These are phyloP conservation scores for Lutjanus argentimaculatus DNA, from an alignment of 2,797 vertebrate genomes.

Conservation along the genomic window DNA sequence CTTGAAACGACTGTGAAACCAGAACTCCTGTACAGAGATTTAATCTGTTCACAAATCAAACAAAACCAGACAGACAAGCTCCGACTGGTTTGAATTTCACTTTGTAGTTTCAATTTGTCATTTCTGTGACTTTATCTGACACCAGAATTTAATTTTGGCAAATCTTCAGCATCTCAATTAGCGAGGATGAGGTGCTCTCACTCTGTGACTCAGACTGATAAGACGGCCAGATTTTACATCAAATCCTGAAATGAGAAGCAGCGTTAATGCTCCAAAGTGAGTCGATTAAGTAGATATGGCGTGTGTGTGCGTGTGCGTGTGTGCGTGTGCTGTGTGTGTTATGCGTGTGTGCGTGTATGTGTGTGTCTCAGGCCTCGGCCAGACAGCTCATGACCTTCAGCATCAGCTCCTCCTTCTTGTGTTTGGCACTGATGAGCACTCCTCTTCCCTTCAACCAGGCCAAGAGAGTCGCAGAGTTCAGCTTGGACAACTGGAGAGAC, in stretches of 20 bases:
- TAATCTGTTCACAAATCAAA: too few species aligned
- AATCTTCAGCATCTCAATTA: conserved; percentile 50
- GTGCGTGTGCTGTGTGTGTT: conserved; percentile 26
- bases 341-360: conserved; percentile 27
- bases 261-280: conserved; percentile 1
- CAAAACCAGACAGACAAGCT: not conserved
- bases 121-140: conserved; percentile 16
- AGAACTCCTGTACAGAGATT: too few species aligned
- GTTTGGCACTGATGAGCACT: conserved; percentile 64
- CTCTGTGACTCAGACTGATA: conserved; percentile 5
- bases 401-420: conserved; percentile 85
- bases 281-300: conserved; percentile 10
- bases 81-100: not conserved
- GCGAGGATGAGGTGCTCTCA: conserved; percentile 6
- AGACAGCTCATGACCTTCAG: conserved; percentile 84
- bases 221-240: conserved; percentile 25
- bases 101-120: conserved; percentile 2
- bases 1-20: too few species aligned
- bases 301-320: conserved; percentile 8
- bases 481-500: conserved; percentile 68
- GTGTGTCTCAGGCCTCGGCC: conserved; percentile 70
- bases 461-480: conserved; percentile 75
- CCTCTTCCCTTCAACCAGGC: conserved; percentile 81
- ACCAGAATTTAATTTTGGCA: conserved; percentile 28
- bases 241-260: conserved; percentile 23